Conservation (phyloP, 1,140 invertebrate species). For the Calephelis virginiensis region DNA sequence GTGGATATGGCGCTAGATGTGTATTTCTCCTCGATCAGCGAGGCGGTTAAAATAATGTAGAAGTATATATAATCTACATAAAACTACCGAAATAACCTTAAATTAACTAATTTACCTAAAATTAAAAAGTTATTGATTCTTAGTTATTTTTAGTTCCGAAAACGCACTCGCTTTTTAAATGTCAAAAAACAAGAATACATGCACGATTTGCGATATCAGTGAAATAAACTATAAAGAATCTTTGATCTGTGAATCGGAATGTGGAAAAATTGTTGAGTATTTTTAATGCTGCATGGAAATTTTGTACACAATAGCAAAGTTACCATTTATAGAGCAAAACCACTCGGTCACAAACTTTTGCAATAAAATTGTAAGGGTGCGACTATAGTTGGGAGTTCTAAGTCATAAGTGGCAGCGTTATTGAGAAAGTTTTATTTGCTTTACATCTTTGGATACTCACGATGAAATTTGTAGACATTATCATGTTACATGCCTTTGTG, state of each 20-base stretch:
- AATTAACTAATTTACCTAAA: no score
- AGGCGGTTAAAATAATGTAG: no score
- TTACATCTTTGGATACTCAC: background rate
- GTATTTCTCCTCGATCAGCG: no score
- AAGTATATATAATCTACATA: no score
- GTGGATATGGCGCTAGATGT: no score
- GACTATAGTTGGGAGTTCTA: slow-evolving; percentile 24
- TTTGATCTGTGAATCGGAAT: slow-evolving; percentile 11
- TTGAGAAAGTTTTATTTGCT: background rate
- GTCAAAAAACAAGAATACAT: background rate
- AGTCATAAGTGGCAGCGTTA: slow-evolving; percentile 12
- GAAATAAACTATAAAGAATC: background rate
- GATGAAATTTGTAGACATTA: no score
- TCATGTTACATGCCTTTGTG: no score
- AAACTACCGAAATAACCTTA: no score
- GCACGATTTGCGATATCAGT: background rate
- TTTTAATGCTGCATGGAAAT: slow-evolving; percentile 38
- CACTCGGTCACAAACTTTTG: slow-evolving; percentile 38
- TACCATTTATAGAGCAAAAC: slow-evolving; percentile 33
- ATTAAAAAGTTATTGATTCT: no score
- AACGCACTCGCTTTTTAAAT: no score
- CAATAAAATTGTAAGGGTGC: slow-evolving; percentile 39
- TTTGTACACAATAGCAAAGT: slow-evolving; percentile 43
- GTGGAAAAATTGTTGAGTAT: slow-evolving; percentile 21
- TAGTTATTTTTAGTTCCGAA: no score